These are phyloP conservation scores for Troides helena DNA, from an alignment of 2,888 invertebrate species.

Conservation along the genomic window DNA sequence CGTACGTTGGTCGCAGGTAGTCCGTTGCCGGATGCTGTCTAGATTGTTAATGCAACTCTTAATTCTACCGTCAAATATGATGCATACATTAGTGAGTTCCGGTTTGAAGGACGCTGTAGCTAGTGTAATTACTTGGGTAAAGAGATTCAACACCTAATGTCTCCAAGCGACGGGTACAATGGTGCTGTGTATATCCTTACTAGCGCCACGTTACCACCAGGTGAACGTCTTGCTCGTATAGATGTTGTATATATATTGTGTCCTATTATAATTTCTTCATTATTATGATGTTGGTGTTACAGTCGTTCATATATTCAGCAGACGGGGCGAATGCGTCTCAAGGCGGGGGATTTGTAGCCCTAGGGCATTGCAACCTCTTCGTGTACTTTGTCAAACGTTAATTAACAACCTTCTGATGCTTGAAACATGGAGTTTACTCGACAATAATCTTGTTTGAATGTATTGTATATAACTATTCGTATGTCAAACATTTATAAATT, in stretches of 20 bases:
- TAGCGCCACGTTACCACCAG: no score
- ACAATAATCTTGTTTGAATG: not conserved
- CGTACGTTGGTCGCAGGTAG: no score
- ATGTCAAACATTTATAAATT: not conserved
- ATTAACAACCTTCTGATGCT: slow-evolving; percentile 15
- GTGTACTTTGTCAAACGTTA: slow-evolving; percentile 29
- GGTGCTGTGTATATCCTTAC: no score
- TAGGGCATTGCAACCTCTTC: slow-evolving; percentile 22
- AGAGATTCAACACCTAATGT: no score
- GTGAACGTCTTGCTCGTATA: no score
- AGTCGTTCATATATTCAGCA: slow-evolving; percentile 9
- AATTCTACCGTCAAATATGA: no score
- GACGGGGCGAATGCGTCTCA: slow-evolving; percentile 5
- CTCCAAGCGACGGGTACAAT: no score
- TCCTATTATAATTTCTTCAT: not conserved
- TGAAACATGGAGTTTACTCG: not conserved
- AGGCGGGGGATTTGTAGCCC: slow-evolving; percentile 2
- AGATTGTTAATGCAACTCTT: no score
- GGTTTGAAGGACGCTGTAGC: no score
- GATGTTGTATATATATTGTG: not conserved
- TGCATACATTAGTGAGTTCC: no score
- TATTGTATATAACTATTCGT: not conserved
- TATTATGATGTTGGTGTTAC: slow-evolving; percentile 10
- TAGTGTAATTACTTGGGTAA: no score
- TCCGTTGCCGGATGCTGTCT: no score